Evolutionary conservation across 2,888 invertebrate species (phyloP), one percentile per base, ranked within the genome.

Genomic region (Entomobrya proxima): DNA sequence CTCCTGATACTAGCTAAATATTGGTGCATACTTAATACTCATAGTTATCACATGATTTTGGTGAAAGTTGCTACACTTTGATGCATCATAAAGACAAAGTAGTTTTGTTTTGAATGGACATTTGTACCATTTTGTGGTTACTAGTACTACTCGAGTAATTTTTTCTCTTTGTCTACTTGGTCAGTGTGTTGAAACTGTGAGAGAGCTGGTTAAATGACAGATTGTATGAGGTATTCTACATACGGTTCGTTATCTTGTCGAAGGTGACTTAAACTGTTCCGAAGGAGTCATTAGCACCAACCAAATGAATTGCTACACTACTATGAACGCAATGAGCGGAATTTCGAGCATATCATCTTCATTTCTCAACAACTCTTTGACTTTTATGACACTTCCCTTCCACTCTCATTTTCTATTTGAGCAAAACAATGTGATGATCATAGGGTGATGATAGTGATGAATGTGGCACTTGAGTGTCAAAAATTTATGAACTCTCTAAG

Each of bases 381-480:
- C 74, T 76, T 83, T 83, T 83, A 64, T 83, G 82, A 83, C 82
- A 67, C 76, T 81, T 55, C 75, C 55, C 75, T 77, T 76, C 75
- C 82, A 83, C 82, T 83, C 82, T 83, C 76, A 13, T 76, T 83
- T 76, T 83, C 82, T 67, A 67, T 76, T n/a, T 76, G 76, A 76
- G 76, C 82, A 83, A 76, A 76, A 44, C 52, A 69, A 67, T 79
- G 15, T 24, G 61, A 61, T 61, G 74, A 74, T 72, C 44, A 47
- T 78, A 67, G 37, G 47, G 61, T n/a, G n/a, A n/a, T n/a, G 74
- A 61, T 81, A 61, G 74, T 74, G 81, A 81, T 83, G 82, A 83
- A 83, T 83, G 82, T 83, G 82, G 82, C 82, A 83, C 75, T 52
- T 64, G 67, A 52, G 82, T 83, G 82, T 83, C 82, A 83, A 83